A percentile compares a stretch with the other conserved stretches of the same genome.
Conservation (phyloP, 2,113 vertebrate genomes). For the Mobula birostris region DNA sequence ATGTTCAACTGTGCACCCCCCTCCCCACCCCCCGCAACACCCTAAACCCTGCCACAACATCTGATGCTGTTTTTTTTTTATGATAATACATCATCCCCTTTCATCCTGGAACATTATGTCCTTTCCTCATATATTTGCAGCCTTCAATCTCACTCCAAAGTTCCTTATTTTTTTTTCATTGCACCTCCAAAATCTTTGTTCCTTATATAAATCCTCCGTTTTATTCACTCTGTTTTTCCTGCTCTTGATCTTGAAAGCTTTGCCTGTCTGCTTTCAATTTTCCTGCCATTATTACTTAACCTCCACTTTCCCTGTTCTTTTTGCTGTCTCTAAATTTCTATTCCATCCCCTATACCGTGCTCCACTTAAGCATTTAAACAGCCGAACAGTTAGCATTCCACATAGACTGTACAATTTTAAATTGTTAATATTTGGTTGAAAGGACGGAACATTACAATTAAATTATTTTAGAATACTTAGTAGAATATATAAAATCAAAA, state of each 20-base stretch:
- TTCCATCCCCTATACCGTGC: neutral
- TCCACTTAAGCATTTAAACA: neutral
- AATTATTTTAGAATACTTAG: neutral
- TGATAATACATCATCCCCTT: neutral
- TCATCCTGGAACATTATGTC: neutral
- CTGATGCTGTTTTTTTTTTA: neutral
- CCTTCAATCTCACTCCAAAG: neutral
- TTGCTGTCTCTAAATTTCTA: neutral
- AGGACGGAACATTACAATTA: too few relatives aligned
- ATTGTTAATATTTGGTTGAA: neutral
- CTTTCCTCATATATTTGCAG: neutral
- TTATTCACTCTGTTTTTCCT: neutral
- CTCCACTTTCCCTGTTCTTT: neutral
- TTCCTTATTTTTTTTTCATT: neutral
- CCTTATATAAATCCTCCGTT: neutral
- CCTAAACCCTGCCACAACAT: neutral
- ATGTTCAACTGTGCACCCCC: neutral
- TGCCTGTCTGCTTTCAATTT: neutral
- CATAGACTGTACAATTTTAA: neutral
- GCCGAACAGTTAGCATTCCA: neutral
- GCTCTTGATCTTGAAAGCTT: neutral
- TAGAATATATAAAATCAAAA: neutral
- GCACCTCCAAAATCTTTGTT: neutral
- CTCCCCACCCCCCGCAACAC: neutral
- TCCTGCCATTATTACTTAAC: neutral